Percentiles rank a stretch among this genome's conserved stretches.
phyloP scores from a whole-genome alignment of 2,888 invertebrate species.

The Mythimna albipuncta region DNA sequence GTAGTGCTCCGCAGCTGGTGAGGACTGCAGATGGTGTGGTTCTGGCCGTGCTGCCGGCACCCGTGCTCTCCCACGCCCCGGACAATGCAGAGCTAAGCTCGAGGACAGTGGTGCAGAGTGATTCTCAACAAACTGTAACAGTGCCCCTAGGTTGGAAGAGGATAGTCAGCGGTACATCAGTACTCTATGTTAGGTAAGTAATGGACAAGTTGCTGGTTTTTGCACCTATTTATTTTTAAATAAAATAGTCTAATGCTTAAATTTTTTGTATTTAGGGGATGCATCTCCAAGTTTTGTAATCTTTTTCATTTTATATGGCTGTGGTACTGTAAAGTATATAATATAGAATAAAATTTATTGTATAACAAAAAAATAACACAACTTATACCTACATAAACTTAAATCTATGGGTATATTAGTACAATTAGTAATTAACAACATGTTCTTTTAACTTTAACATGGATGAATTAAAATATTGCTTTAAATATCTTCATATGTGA shows the following conservation, averaged over 20 bases:
- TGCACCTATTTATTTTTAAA: neutral
- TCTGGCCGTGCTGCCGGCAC: conserved; percentile 84
- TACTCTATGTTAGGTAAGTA: conserved; percentile 85
- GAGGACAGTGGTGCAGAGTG: conserved; percentile 82
- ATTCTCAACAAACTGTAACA: conserved; percentile 82
- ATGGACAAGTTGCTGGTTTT: neutral
- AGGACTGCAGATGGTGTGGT: conserved; percentile 88
- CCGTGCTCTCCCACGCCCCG: conserved; percentile 72
- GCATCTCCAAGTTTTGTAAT: too few species aligned
- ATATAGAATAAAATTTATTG: too few species aligned
- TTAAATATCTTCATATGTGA: neutral
- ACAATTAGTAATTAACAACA: neutral
- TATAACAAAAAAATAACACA: too few species aligned
- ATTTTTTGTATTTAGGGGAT: neutral
- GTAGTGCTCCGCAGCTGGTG: conserved; percentile 81
- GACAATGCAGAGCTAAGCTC: conserved; percentile 78
- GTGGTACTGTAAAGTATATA: too few species aligned
- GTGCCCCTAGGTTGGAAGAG: conserved; percentile 89
- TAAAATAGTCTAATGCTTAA: neutral
- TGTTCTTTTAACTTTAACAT: too few species aligned
- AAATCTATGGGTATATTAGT: too few species aligned
- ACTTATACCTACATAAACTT: too few species aligned
- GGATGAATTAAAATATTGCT: neutral
- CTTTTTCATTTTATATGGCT: too few species aligned
- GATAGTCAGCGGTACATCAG: conserved; percentile 84